Evolutionary conservation across 2,888 invertebrate species (phyloP).

Genomic region (Acronicta aceris): DNA sequence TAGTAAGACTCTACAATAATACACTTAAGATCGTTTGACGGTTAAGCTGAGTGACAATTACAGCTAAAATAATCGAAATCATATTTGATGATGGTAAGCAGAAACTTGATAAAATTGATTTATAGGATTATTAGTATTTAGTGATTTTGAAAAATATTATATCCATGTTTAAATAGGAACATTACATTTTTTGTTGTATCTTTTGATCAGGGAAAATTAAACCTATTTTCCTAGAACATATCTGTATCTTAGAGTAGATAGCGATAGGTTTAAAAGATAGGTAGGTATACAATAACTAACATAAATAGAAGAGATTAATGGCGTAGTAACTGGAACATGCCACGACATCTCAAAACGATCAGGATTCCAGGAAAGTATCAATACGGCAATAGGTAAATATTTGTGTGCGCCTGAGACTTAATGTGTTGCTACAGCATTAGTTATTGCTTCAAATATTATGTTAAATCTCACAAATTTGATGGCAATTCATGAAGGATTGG

Average conservation of each 20-base stretch:
- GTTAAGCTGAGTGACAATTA: neutral
- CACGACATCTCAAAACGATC: slow-evolving; percentile 50
- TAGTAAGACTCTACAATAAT: neutral
- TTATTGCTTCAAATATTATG: slow-evolving; percentile 46
- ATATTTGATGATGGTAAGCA: neutral
- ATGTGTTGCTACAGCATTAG: slow-evolving; percentile 42
- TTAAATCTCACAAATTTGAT: slow-evolving; percentile 22
- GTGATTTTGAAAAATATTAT: too few relatives aligned
- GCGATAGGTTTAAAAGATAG: slow-evolving; percentile 16
- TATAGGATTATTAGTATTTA: too few relatives aligned
- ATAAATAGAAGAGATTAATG: slow-evolving; percentile 52
- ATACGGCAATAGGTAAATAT: slow-evolving; percentile 51
- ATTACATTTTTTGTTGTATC: too few relatives aligned
- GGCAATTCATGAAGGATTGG: slow-evolving; percentile 11
- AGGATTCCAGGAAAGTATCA: slow-evolving; percentile 47
- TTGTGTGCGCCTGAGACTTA: slow-evolving; percentile 27
- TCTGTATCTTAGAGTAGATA: slow-evolving; percentile 2
- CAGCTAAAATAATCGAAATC: too few relatives aligned
- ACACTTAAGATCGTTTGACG: neutral
- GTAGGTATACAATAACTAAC: slow-evolving; percentile 22
- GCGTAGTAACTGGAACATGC: slow-evolving; percentile 48
- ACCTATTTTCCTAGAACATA: neutral
- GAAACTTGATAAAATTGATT: too few relatives aligned
- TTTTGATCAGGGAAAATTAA: too few relatives aligned
- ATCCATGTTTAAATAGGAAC: too few relatives aligned